phyloP scores from a whole-genome alignment of 2,888 invertebrate genomes.

The Gymnosoma rotundatum region DNA sequence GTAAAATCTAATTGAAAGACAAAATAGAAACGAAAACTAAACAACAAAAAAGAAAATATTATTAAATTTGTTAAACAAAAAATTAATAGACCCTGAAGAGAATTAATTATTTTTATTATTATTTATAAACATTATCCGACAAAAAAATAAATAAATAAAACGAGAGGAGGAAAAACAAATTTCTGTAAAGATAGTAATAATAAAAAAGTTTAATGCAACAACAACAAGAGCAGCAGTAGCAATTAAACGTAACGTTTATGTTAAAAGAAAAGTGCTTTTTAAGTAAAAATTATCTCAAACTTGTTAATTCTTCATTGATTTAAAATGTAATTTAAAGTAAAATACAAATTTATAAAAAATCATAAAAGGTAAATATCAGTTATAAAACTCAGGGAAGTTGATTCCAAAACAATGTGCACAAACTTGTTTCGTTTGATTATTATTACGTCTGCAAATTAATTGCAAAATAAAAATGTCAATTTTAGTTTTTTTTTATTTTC shows the following conservation, averaged over 20 bases:
- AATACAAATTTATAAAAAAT: background rate
- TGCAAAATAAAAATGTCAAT: background rate
- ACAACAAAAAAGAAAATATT: constrained; percentile 43
- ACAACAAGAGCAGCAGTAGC: background rate
- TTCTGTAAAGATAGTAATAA: constrained; percentile 15
- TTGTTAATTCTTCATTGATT: background rate
- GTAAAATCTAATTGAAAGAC: constrained; percentile 34
- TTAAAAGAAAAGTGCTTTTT: constrained; percentile 20
- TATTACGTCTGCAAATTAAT: constrained; percentile 4
- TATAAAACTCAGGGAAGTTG: constrained; percentile 33
- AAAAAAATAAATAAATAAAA: background rate
- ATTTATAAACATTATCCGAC: constrained; percentile 21
- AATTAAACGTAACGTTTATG: background rate
- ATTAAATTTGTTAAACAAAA: constrained; percentile 48
- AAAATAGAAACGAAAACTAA: constrained; percentile 7
- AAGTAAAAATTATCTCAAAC: constrained; percentile 25
- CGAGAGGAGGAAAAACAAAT: constrained; percentile 4
- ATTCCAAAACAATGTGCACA: background rate
- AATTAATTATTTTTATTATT: constrained; percentile 60
- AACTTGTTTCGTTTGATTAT: constrained; percentile 36
- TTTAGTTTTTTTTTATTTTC: too few relatives aligned
- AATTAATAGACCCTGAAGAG: constrained; percentile 69
- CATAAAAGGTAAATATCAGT: constrained; percentile 24
- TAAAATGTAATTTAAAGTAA: background rate
- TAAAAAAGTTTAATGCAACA: constrained; percentile 30